phyloP scores from a whole-genome alignment of 2,113 vertebrate genomes.

The Thunnus thynnus region DNA sequence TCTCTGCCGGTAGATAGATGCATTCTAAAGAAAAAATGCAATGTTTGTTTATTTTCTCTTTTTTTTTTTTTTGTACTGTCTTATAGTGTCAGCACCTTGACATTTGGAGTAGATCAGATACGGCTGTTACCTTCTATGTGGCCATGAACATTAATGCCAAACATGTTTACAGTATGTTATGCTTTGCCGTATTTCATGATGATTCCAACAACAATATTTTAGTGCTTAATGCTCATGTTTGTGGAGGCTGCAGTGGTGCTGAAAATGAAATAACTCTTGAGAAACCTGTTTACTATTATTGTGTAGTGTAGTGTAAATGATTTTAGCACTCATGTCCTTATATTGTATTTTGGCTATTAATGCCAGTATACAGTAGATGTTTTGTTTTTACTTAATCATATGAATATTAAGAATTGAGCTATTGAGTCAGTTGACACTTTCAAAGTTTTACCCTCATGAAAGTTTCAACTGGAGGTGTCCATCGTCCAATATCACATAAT shows the following conservation, averaged over 20 bases:
- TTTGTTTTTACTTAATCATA: slow-evolving; percentile 5
- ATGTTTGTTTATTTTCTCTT: background rate
- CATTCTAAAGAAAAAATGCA: background rate
- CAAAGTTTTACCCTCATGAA: slow-evolving; percentile 29
- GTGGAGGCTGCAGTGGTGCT: background rate
- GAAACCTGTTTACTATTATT: background rate
- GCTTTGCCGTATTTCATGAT: background rate
- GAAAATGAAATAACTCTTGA: background rate
- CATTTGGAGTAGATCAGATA: slow-evolving; percentile 19
- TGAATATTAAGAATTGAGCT: slow-evolving; percentile 17
- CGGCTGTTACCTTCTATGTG: background rate
- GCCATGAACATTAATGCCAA: background rate
- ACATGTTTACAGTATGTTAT: background rate
- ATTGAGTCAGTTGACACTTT: slow-evolving; percentile 11
- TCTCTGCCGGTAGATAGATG: background rate
- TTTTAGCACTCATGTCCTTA: background rate
- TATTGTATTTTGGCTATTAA: background rate
- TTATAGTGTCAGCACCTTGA: slow-evolving; percentile 1
- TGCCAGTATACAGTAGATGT: background rate
- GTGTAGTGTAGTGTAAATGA: background rate
- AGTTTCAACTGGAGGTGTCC: slow-evolving; percentile 47
- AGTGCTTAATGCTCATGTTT: background rate
- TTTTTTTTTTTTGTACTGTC: background rate
- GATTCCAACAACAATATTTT: background rate
- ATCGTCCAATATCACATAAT: slow-evolving; percentile 39